These are phyloP conservation scores for Strigamia transsilvanica DNA, from an alignment of 2,888 invertebrate species.

Conservation along the genomic window DNA sequence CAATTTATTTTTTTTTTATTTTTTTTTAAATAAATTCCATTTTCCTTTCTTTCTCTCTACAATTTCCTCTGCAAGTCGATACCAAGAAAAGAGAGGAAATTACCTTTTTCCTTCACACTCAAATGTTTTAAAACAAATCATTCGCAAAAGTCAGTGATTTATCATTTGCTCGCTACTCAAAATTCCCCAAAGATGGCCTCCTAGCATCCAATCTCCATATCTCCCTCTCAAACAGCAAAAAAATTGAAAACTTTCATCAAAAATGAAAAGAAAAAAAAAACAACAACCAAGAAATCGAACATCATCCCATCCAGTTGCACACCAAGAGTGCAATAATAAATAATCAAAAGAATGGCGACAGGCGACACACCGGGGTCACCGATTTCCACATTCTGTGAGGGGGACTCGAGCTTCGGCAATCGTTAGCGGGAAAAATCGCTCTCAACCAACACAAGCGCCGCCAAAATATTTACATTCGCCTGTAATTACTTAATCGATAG, in stretches of 20 bases:
- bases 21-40: conserved; percentile 19
- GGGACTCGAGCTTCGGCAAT: not conserved
- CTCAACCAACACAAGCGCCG: conserved; percentile 14
- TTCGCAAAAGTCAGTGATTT: conserved; percentile 10
- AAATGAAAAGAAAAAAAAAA: not conserved
- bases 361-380: conserved; percentile 16
- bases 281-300: too few relatives aligned
- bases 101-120: conserved; percentile 23
- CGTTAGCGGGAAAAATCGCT: conserved; percentile 11
- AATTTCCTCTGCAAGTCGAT: conserved; percentile 13
- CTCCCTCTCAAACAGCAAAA: not conserved
- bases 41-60: not conserved
- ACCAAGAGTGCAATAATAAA: too few relatives aligned
- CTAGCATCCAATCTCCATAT: not conserved
- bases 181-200: not conserved
- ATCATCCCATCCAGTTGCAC: not conserved
- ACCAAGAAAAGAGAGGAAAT: conserved; percentile 5
- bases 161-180: not conserved
- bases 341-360: not conserved
- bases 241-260: not conserved
- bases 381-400: not conserved
- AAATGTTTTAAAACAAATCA: conserved; percentile 30
- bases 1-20: too few relatives aligned
- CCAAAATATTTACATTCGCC: conserved; percentile 31
- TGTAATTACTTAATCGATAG: conserved; percentile 38